These are phyloP conservation scores for Cyclophora punctaria DNA, from an alignment of 2,888 invertebrate genomes.

Conservation along the genomic window DNA sequence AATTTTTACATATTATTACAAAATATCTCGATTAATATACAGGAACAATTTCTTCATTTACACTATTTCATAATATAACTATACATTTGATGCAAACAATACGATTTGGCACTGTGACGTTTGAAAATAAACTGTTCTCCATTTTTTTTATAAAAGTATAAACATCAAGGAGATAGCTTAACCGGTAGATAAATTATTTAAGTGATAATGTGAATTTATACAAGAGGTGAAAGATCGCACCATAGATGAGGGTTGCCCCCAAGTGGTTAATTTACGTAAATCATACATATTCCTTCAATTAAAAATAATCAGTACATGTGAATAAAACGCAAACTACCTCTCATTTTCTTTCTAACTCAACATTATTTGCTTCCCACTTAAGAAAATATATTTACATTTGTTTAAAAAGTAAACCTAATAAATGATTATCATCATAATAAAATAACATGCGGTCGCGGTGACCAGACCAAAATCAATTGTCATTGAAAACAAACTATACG, in stretches of 20 bases:
- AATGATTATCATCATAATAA: conserved; percentile 18
- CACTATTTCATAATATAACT: not conserved
- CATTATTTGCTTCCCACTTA: conserved; percentile 4
- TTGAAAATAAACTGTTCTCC: conserved; percentile 1
- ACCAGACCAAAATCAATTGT: conserved; percentile 22
- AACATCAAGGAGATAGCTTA: not conserved
- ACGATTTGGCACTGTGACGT: not conserved
- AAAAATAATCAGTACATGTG: conserved; percentile 73
- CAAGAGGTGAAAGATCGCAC: conserved; percentile 20
- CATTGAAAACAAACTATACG: conserved; percentile 6
- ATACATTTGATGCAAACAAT: not conserved
- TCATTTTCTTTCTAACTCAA: conserved; percentile 28
- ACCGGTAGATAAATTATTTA: conserved; percentile 15
- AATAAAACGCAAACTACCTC: conserved; percentile 62
- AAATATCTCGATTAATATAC: conserved; percentile 1
- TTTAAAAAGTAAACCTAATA: conserved; percentile 20
- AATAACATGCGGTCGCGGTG: conserved; percentile 23
- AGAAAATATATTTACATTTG: conserved; percentile 20
- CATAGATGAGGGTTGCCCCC: conserved; percentile 64
- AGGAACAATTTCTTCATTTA: conserved; percentile 14
- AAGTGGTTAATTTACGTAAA: conserved; percentile 51
- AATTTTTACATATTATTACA: too few relatives aligned
- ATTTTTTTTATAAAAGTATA: conserved; percentile 10
- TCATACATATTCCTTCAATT: conserved; percentile 61
- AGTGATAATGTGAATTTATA: conserved; percentile 13